Conservation (phyloP, 2,113 vertebrate genomes). For the Synchiropus splendidus region DNA sequence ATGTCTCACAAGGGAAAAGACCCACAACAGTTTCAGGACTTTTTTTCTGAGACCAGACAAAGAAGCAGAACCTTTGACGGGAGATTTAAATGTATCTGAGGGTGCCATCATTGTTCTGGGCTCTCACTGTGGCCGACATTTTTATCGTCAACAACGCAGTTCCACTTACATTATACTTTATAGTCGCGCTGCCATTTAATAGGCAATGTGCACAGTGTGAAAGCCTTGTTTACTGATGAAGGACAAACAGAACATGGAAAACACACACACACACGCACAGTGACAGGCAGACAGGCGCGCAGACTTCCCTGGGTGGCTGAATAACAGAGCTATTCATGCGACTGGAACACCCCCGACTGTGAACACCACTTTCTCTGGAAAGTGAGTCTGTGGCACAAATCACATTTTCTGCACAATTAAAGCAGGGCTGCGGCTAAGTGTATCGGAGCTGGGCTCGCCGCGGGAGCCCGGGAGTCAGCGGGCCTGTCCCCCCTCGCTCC, state of each 20-base stretch:
- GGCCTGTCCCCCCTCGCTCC: constrained; percentile 47
- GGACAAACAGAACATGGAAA: constrained; percentile 39
- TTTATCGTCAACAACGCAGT: too few relatives aligned
- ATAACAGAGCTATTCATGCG: constrained; percentile 62
- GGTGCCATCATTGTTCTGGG: too few relatives aligned
- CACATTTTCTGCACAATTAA: constrained; percentile 79
- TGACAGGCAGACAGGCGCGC: constrained; percentile 4
- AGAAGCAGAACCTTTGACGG: too few relatives aligned
- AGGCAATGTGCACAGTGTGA: constrained; percentile 35
- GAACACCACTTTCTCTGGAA: constrained; percentile 64
- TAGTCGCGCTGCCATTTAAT: constrained; percentile 5
- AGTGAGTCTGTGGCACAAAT: constrained; percentile 71
- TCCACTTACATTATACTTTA: too few relatives aligned
- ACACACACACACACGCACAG: constrained; percentile 10
- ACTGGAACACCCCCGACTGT: constrained; percentile 56
- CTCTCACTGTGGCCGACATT: too few relatives aligned
- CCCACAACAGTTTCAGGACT: too few relatives aligned
- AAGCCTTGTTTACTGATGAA: constrained; percentile 46
- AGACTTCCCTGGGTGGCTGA: constrained; percentile 48
- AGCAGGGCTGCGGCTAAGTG: constrained; percentile 64
- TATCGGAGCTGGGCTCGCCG: constrained; percentile 52
- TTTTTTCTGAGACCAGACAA: too few relatives aligned
- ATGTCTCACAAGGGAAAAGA: too few relatives aligned
- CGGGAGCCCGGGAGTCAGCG: constrained; percentile 57
- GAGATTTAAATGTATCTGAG: too few relatives aligned